Evolutionary conservation across 2,888 invertebrate genomes (phyloP).

Genomic region (Eupithecia subfuscata): DNA sequence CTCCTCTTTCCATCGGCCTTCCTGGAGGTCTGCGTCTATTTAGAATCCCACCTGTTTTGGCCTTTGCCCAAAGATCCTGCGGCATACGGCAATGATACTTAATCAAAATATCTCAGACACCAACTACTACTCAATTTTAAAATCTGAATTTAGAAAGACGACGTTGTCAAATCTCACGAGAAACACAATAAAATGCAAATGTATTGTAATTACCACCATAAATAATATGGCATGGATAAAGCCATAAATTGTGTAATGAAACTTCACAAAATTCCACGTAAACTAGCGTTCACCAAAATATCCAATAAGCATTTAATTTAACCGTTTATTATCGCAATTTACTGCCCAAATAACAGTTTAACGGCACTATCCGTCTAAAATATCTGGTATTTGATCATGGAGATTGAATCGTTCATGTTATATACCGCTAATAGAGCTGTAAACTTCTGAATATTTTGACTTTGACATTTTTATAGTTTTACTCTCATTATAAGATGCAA

Average conservation of each 20-base stretch:
- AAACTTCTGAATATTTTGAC: constrained; percentile 33
- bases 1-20: too few species aligned
- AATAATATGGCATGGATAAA: constrained; percentile 60
- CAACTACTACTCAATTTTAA: neutral
- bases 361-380: constrained; percentile 31
- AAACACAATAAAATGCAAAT: constrained; percentile 68
- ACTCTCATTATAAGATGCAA: neutral
- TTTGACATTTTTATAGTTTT: neutral
- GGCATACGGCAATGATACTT: too few species aligned
- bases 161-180: constrained; percentile 37
- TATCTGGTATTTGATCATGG: constrained; percentile 37
- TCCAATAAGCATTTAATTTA: constrained; percentile 55
- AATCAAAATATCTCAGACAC: neutral
- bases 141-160: neutral
- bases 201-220: constrained; percentile 65
- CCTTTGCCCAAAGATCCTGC: too few species aligned
- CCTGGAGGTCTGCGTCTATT: too few species aligned
- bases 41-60: too few species aligned
- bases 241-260: constrained; percentile 67
- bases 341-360: constrained; percentile 40
- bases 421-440: constrained; percentile 40
- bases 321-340: constrained; percentile 43
- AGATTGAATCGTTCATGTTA: constrained; percentile 41
- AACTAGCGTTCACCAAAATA: constrained; percentile 52
- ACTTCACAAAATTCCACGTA: constrained; percentile 55